Conservation (phyloP, 2,888 invertebrate species). For the Apantesis nais region DNA sequence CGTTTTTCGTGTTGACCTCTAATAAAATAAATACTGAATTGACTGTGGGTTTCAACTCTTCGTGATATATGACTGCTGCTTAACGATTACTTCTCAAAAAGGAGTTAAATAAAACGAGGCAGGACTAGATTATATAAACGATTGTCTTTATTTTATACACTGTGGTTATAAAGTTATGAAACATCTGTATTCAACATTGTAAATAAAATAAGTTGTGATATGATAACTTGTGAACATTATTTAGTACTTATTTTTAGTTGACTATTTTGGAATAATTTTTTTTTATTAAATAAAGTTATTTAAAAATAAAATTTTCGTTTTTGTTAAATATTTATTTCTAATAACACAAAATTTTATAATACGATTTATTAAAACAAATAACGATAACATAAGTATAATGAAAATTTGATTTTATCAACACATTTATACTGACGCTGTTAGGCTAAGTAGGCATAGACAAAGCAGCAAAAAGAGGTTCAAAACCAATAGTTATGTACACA, state of each 20-base stretch:
- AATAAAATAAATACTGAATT: too few relatives aligned
- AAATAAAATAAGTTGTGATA: not conserved
- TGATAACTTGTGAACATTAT: not conserved
- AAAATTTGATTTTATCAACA: not conserved
- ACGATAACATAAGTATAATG: not conserved
- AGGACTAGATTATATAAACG: not conserved
- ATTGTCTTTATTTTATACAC: not conserved
- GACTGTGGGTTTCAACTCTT: too few relatives aligned
- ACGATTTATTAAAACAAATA: not conserved
- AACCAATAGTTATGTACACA: not conserved
- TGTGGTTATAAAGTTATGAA: not conserved
- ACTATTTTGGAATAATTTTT: conserved; percentile 11
- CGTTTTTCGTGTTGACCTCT: too few relatives aligned
- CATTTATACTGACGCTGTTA: not conserved
- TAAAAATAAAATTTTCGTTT: not conserved
- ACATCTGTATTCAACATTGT: not conserved
- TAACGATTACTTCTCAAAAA: not conserved
- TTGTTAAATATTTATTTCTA: not conserved
- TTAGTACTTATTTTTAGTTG: conserved; percentile 6
- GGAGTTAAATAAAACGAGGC: not conserved
- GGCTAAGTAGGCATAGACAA: not conserved
- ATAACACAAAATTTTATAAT: not conserved
- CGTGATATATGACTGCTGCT: not conserved
- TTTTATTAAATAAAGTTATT: conserved; percentile 6
- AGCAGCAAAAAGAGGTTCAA: not conserved